Evolutionary conservation across 2,888 invertebrate species (phyloP).

Genomic region (Trichogramma evanescens): DNA sequence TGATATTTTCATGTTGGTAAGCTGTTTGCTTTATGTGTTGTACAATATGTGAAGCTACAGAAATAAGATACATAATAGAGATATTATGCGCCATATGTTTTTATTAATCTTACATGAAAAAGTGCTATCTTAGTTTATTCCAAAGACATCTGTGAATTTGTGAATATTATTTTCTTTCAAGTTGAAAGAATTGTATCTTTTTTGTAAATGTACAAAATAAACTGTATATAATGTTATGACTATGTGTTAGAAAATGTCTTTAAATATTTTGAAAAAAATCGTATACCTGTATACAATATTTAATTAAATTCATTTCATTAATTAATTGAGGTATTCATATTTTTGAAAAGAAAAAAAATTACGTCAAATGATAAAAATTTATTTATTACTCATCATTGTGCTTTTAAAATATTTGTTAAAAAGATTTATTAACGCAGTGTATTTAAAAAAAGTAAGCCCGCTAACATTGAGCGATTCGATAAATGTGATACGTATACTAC

Average conservation of each 20-base stretch:
- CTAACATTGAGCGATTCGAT: constrained; percentile 19
- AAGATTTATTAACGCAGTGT: not conserved
- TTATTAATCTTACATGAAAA: not conserved
- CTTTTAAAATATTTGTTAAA: not conserved
- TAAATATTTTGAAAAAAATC: too few species aligned
- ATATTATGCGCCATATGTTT: too few species aligned
- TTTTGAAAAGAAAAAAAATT: constrained; percentile 1
- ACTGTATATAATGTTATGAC: too few species aligned
- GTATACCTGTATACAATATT: too few species aligned
- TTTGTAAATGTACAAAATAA: not conserved
- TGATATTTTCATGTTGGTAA: too few species aligned
- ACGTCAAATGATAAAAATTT: not conserved
- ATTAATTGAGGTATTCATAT: too few species aligned
- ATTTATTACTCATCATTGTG: not conserved
- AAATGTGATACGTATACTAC: constrained; percentile 8
- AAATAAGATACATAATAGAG: too few species aligned
- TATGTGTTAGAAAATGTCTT: too few species aligned
- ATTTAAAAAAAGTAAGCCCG: constrained; percentile 8
- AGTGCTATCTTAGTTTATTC: constrained; percentile 3
- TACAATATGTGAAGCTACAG: too few species aligned
- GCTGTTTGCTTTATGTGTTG: too few species aligned
- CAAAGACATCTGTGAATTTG: not conserved
- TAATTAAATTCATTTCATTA: too few species aligned
- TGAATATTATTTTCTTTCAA: not conserved
- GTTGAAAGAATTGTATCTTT: not conserved